phyloP scores from a whole-genome alignment of 2,888 invertebrate genomes.

The Alcis repandata region DNA sequence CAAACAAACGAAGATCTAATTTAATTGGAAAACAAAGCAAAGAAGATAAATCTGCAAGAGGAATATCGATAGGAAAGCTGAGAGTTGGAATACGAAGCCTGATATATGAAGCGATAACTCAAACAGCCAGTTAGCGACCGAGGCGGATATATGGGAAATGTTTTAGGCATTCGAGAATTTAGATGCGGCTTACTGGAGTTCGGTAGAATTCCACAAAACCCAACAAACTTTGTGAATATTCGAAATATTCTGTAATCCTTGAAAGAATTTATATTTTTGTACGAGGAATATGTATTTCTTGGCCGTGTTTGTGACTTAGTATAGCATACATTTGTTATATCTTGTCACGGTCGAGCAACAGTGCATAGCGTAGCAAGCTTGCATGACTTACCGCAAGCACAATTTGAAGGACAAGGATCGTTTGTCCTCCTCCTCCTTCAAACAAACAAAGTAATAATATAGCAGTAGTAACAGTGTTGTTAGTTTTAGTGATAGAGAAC shows the following conservation, averaged over 20 bases:
- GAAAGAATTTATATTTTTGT: no score
- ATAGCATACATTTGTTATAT: neutral
- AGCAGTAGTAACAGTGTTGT: no score
- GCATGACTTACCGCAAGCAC: slow-evolving; percentile 6
- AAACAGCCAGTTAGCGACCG: slow-evolving; percentile 9
- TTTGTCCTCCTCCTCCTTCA: no score
- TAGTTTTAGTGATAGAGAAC: no score
- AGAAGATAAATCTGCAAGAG: slow-evolving; percentile 15
- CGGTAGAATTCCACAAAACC: neutral
- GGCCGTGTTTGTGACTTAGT: neutral
- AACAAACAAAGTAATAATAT: no score
- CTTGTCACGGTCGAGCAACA: slow-evolving; percentile 45
- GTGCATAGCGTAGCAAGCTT: slow-evolving; percentile 22
- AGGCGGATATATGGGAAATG: slow-evolving; percentile 18
- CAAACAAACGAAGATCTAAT: slow-evolving; percentile 26
- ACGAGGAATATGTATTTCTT: neutral
- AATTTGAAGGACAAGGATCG: slow-evolving; percentile 1
- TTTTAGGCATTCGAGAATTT: slow-evolving; percentile 3
- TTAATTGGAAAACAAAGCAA: slow-evolving; percentile 33
- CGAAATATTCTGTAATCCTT: no score
- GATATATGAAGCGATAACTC: slow-evolving; percentile 32
- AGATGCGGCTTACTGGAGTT: slow-evolving; percentile 1
- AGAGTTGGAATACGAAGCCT: slow-evolving; percentile 17
- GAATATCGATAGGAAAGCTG: slow-evolving; percentile 21
- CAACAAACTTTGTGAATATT: neutral